These are phyloP conservation scores for Hyles euphorbiae DNA, from an alignment of 1,140 invertebrate genomes.

Conservation along the genomic window DNA sequence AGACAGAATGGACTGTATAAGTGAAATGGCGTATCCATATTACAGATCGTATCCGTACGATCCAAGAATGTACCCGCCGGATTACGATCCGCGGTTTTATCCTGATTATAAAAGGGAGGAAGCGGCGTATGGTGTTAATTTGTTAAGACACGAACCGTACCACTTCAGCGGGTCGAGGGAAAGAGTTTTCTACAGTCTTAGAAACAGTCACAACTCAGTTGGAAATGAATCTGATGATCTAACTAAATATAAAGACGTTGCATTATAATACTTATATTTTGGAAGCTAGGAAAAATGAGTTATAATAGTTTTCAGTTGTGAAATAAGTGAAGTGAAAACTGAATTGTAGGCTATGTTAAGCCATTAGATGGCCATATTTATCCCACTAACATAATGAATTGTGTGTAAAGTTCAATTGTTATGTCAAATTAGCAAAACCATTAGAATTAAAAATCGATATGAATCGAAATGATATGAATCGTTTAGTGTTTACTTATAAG, in stretches of 20 bases:
- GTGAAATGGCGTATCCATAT: slow-evolving; percentile 60
- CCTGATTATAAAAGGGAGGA: slow-evolving; percentile 56
- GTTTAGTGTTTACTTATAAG: too few relatives aligned
- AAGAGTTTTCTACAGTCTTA: slow-evolving; percentile 59
- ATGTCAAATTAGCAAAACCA: too few relatives aligned
- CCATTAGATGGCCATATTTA: too few relatives aligned
- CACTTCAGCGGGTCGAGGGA: slow-evolving; percentile 60
- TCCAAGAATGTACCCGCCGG: slow-evolving; percentile 50
- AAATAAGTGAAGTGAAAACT: not conserved
- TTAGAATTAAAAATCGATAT: too few relatives aligned
- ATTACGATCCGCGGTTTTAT: slow-evolving; percentile 59
- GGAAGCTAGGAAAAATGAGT: not conserved
- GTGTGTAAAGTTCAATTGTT: too few relatives aligned
- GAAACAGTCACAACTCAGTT: slow-evolving; percentile 71
- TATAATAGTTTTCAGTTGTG: not conserved
- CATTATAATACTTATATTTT: slow-evolving; percentile 36
- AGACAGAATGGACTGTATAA: slow-evolving; percentile 61
- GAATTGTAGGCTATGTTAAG: not conserved
- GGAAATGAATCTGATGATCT: slow-evolving; percentile 74
- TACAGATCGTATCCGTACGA: slow-evolving; percentile 53
- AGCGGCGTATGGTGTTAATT: slow-evolving; percentile 53
- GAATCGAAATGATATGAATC: too few relatives aligned
- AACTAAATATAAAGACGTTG: slow-evolving; percentile 73
- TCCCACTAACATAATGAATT: too few relatives aligned
- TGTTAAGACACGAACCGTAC: slow-evolving; percentile 63